Evolutionary conservation across 2,797 vertebrate genomes (phyloP).

Genomic region (Botia kubotai): DNA sequence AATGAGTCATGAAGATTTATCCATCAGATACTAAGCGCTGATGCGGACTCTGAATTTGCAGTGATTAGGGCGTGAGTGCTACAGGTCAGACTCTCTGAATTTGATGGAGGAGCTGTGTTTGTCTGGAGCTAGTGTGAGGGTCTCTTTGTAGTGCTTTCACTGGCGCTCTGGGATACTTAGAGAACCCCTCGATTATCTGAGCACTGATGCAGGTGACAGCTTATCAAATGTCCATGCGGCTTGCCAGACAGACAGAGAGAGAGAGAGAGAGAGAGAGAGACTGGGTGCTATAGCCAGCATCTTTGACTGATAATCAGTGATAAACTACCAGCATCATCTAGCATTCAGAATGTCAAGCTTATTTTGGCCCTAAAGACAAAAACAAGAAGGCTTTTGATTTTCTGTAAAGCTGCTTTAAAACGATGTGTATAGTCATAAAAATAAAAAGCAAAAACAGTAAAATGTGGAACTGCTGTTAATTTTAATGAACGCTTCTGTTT

Average conservation of each 20-base stretch:
- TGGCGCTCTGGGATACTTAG: slow-evolving; percentile 18
- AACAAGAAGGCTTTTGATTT: neutral
- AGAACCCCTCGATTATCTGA: slow-evolving; percentile 36
- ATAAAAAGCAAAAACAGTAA: neutral
- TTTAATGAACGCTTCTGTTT: neutral
- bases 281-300: no score
- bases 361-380: neutral
- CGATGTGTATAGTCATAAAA: neutral
- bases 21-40: neutral
- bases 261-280: no score
- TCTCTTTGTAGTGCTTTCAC: slow-evolving; percentile 21
- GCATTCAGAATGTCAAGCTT: no score
- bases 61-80: slow-evolving; percentile 31
- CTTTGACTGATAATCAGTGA: no score
- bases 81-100: neutral
- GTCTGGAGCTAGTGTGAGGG: slow-evolving; percentile 27
- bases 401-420: no score
- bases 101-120: slow-evolving; percentile 11
- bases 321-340: no score
- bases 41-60: slow-evolving; percentile 4
- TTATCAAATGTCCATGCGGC: neutral
- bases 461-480: neutral
- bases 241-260: no score
- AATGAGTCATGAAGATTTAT: slow-evolving; percentile 6
- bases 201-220: slow-evolving; percentile 35